Percentiles rank a stretch among this genome's conserved stretches.
These are phyloP conservation scores for Bovichtus diacanthus DNA, from an alignment of 2,797 vertebrate species.

Conservation along the genomic window DNA sequence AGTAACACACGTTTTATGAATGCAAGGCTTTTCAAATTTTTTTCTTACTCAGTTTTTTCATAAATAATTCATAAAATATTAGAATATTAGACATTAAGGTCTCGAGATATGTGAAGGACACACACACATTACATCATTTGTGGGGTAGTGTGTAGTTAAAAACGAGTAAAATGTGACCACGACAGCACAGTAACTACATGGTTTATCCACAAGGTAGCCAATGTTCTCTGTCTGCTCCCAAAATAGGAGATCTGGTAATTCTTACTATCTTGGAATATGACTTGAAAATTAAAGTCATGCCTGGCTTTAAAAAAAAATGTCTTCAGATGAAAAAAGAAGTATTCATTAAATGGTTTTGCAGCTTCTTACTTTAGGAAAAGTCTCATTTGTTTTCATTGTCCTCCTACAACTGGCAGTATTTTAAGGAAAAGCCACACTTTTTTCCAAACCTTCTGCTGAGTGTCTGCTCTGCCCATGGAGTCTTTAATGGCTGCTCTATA, in stretches of 20 bases:
- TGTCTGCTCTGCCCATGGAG: slow-evolving; percentile 20
- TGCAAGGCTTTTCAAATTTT: neutral
- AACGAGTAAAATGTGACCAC: neutral
- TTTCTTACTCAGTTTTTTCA: neutral
- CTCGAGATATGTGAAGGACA: too few relatives aligned
- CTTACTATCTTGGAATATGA: slow-evolving; percentile 19
- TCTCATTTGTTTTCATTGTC: neutral
- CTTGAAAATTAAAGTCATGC: slow-evolving; percentile 37
- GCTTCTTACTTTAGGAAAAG: neutral
- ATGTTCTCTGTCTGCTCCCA: slow-evolving; percentile 45
- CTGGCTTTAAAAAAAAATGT: slow-evolving; percentile 9
- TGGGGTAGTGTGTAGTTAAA: neutral
- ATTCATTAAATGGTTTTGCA: slow-evolving; percentile 4
- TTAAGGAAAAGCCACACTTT: slow-evolving; percentile 22
- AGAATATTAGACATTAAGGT: neutral
- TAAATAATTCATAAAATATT: too few relatives aligned
- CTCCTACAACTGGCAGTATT: slow-evolving; percentile 19
- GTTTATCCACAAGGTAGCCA: slow-evolving; percentile 14
- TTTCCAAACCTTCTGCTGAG: neutral
- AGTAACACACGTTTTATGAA: neutral
- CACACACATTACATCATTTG: neutral
- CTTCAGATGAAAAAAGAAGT: neutral
- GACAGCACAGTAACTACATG: neutral
- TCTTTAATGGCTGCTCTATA: slow-evolving; percentile 57
- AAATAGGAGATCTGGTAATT: slow-evolving; percentile 36